phyloP scores from a whole-genome alignment of 2,113 vertebrate species.

The Proteles cristata region DNA sequence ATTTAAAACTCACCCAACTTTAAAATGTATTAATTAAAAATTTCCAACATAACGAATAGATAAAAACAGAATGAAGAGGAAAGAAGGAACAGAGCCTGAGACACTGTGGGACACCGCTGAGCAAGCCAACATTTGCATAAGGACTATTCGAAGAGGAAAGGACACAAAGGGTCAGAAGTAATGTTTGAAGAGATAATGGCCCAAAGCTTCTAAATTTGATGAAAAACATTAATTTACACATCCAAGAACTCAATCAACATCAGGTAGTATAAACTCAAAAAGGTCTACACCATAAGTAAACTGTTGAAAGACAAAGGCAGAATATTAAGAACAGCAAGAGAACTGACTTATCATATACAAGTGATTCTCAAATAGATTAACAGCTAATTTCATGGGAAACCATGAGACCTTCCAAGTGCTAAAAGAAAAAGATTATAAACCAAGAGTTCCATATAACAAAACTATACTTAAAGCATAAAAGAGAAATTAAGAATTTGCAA shows the following conservation, averaged over 20 bases:
- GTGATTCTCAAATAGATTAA: not conserved
- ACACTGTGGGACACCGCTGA: not conserved
- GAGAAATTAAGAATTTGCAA: not conserved
- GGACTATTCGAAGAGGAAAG: not conserved
- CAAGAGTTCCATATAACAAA: not conserved
- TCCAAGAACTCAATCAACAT: not conserved
- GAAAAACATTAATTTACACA: not conserved
- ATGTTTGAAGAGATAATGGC: not conserved
- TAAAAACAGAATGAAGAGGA: not conserved
- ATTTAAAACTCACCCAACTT: not conserved
- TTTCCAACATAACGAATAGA: not conserved
- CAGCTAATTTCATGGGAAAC: not conserved
- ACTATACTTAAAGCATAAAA: not conserved
- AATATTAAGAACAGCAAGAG: not conserved
- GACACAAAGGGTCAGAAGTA: not conserved
- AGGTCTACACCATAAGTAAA: not conserved
- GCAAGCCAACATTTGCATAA: not conserved
- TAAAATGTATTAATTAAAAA: not conserved
- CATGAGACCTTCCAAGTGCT: not conserved
- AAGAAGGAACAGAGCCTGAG: not conserved
- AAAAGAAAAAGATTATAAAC: not conserved
- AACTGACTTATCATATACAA: not conserved
- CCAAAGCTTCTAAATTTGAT: not conserved
- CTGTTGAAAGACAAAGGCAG: not conserved
- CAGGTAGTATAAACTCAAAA: not conserved